These are phyloP conservation scores for Platycercus adscitus DNA, from an alignment of 2,113 vertebrate genomes.

Conservation along the genomic window DNA sequence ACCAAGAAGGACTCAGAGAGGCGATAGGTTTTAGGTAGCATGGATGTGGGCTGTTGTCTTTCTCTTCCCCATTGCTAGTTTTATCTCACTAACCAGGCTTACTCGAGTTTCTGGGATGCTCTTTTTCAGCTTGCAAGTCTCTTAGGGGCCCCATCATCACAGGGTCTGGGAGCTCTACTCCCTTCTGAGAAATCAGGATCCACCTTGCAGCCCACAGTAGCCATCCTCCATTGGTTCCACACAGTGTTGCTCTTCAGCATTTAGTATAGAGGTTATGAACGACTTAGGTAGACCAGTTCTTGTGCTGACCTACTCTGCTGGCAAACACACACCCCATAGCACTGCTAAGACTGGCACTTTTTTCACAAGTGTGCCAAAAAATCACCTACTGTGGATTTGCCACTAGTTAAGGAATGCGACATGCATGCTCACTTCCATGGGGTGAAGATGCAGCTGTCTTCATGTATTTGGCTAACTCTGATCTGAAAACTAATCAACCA, in stretches of 20 bases:
- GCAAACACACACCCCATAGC: background rate
- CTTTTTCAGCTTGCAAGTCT: background rate
- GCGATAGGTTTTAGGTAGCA: background rate
- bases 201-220: background rate
- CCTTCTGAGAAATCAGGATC: background rate
- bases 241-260: background rate
- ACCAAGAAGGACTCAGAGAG: background rate
- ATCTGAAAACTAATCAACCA: background rate
- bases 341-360: background rate
- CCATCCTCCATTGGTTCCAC: background rate
- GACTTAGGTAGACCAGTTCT: background rate
- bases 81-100: background rate
- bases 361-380: background rate
- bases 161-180: background rate
- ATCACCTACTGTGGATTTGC: background rate
- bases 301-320: background rate
- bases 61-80: background rate
- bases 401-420: background rate
- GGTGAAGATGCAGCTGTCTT: background rate
- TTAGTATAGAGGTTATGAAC: background rate
- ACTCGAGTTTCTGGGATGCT: background rate
- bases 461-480: background rate
- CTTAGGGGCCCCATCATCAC: background rate
- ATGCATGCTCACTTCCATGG: background rate
- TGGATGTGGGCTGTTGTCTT: accelerated